Percentiles rank a stretch among this genome's conserved stretches.
Evolutionary conservation across 2,113 vertebrate genomes (phyloP).

Genomic region (Condylura cristata): DNA sequence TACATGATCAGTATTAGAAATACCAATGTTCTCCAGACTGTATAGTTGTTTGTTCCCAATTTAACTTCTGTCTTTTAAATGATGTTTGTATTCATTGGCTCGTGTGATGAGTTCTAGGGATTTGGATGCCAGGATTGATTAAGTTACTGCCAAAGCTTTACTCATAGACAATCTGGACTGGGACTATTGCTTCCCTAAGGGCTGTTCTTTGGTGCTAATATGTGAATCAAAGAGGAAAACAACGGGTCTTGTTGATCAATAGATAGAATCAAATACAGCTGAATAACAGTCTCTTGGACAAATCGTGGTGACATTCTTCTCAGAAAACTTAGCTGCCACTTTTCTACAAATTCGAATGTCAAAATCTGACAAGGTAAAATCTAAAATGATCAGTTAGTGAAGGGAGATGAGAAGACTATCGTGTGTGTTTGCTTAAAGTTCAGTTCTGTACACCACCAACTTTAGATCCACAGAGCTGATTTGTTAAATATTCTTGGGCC

Average conservation of each 20-base stretch:
- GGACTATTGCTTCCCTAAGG: constrained; percentile 17
- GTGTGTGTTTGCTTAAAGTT: background rate
- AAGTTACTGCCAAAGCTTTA: constrained; percentile 45
- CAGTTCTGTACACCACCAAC: background rate
- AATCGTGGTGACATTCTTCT: background rate
- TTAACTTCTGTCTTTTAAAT: constrained; percentile 30
- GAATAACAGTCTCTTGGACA: background rate
- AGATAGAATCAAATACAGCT: background rate
- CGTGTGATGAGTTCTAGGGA: background rate
- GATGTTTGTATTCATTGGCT: constrained; percentile 14
- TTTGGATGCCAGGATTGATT: constrained; percentile 37
- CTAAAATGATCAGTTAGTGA: background rate
- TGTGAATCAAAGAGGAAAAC: background rate
- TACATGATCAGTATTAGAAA: background rate
- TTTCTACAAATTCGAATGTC: background rate
- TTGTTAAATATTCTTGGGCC: background rate
- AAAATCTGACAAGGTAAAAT: constrained; percentile 7
- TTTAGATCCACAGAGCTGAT: background rate
- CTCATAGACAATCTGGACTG: constrained; percentile 40
- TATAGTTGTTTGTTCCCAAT: background rate
- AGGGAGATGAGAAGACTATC: background rate
- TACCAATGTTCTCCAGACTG: background rate
- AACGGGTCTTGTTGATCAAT: background rate
- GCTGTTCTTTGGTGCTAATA: background rate
- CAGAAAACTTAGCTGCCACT: background rate